A percentile compares a stretch with the other conserved stretches of the same genome.
Evolutionary conservation across 2,888 invertebrate species (phyloP).

Genomic region (Dorcus hopei): DNA sequence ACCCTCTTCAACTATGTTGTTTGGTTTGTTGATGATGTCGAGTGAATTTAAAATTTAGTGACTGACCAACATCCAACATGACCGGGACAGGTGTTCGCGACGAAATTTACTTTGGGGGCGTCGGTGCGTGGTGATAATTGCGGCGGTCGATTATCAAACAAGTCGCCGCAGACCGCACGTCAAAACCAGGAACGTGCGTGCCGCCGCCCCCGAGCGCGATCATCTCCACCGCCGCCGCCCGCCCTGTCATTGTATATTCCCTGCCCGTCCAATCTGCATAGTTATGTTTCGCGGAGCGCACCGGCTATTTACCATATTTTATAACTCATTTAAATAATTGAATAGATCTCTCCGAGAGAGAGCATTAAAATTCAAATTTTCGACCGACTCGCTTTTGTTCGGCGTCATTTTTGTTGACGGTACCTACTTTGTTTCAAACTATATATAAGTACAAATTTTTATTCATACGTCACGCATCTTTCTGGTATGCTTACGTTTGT

Average conservation of each 20-base stretch:
- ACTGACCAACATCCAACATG: too few relatives aligned
- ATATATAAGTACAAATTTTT: too few relatives aligned
- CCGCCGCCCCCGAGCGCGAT: not conserved
- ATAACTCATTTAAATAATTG: slow-evolving; percentile 28
- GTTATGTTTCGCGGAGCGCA: slow-evolving; percentile 20
- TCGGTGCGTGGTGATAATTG: not conserved
- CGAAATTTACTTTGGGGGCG: not conserved
- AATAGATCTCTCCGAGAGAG: slow-evolving; percentile 11
- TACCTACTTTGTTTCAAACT: not conserved
- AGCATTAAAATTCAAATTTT: slow-evolving; percentile 15
- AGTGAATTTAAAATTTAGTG: too few relatives aligned
- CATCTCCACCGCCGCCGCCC: not conserved
- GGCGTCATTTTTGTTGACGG: not conserved
- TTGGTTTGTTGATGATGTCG: too few relatives aligned
- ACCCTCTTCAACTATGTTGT: too few relatives aligned
- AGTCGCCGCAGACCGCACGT: slow-evolving; percentile 4
- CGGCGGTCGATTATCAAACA: not conserved
- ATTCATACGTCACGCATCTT: too few relatives aligned
- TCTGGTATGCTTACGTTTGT: too few relatives aligned
- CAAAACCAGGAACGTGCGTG: slow-evolving; percentile 1
- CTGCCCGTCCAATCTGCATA: slow-evolving; percentile 21
- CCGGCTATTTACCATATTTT: slow-evolving; percentile 25
- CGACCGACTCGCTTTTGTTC: not conserved
- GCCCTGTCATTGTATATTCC: slow-evolving; percentile 12
- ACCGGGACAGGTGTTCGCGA: too few relatives aligned